Percentiles rank a stretch among this genome's conserved stretches.
phyloP scores from a whole-genome alignment of 2,113 vertebrate species.

The Formicarius rufipectus region DNA sequence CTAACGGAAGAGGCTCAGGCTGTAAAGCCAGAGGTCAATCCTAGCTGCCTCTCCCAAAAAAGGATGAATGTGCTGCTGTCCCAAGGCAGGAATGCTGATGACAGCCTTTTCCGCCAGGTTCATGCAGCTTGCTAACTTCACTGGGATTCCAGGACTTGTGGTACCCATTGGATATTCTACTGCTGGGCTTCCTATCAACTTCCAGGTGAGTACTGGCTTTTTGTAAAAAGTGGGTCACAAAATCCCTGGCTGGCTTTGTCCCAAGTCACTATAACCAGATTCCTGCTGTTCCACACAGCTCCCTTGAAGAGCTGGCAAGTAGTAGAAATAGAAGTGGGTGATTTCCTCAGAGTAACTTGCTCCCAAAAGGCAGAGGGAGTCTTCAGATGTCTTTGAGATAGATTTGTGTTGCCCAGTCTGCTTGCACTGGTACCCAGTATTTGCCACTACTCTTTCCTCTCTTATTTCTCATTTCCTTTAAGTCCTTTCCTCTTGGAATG shows the following conservation, averaged over 20 bases:
- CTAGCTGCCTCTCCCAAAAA: neutral
- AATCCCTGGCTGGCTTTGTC: neutral
- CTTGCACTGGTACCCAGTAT: neutral
- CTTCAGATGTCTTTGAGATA: neutral
- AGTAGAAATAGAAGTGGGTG: no score
- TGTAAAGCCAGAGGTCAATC: neutral
- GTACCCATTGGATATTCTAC: conserved; percentile 64
- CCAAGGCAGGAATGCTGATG: neutral
- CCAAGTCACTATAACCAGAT: neutral
- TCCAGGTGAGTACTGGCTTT: conserved; percentile 43
- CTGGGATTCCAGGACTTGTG: conserved; percentile 68
- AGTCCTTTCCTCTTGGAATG: neutral
- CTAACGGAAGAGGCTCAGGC: neutral
- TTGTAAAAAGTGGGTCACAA: neutral
- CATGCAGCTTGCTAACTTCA: conserved; percentile 70
- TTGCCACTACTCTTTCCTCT: neutral
- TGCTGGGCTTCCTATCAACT: conserved; percentile 48
- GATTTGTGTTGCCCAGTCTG: neutral
- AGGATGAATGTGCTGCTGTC: neutral
- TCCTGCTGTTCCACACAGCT: neutral
- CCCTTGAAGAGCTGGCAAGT: neutral
- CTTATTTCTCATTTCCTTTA: neutral
- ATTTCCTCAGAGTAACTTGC: neutral
- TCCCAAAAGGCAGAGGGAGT: neutral
- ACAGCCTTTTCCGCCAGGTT: conserved; percentile 30